Evolutionary conservation across 1,140 invertebrate genomes (phyloP), one percentile per base, ranked within the genome.

Genomic region (Ceratina calcarata): DNA sequence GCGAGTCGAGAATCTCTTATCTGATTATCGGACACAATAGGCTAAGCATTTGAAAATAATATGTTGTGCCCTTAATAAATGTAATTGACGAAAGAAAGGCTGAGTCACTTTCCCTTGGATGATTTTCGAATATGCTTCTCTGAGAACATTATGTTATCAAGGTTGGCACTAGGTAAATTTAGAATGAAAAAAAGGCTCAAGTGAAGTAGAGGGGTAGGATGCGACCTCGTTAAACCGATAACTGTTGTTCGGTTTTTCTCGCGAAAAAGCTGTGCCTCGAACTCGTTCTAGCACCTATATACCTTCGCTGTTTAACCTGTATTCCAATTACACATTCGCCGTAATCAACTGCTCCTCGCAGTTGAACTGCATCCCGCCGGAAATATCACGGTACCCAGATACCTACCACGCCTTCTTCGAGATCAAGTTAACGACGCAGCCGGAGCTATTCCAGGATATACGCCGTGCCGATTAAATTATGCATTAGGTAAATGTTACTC

Each of bases 241-340:
- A 83, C 74, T 81, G 66, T 83, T 74, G 69, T 74, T 60, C 58
- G 66, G 32, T 37, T 51, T 78, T 78, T 65, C 32, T 65, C 16
- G 55, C 27, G 75, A 66, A 78, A 76, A 74, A 73, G 32, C 74
- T 45, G 27, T 67, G 65, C 18, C 75, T 65, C 75, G 58, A 64
- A 78, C 58, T 82, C 49, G 75, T 84, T 84, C 82, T 57, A 45
- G 61, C 49, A 62, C 53, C 68, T 69, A 73, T 84, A 45, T 45
- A 69, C 67, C 65, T 82, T 68, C 69, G 45, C 64, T 78, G 58
- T 69, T 84, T 82, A 82, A 84, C 80, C 74, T 58, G 53, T 74
- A 83, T 83, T 71, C 73, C 73, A 81, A 84, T 84, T 69, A 78
- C 80, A 79, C 79, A 65, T 68, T 74, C 75, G 75, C 58, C 58